phyloP scores from a whole-genome alignment of 2,888 invertebrate species.

The Sarcophaga caerulescens region DNA sequence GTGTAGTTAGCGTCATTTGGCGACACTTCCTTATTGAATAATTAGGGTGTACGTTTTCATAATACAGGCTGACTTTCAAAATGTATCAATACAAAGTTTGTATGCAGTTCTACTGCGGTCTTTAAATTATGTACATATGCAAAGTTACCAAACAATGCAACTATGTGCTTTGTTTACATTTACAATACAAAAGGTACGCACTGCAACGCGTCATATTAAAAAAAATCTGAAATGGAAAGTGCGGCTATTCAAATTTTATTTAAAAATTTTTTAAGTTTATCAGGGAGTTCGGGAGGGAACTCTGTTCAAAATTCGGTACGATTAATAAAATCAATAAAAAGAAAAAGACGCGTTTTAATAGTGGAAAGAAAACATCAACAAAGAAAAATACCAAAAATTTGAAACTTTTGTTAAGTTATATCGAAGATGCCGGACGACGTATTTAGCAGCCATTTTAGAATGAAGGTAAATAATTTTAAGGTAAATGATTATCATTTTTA shows the following conservation, averaged over 20 bases:
- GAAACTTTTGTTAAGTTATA: too few species aligned
- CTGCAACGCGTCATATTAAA: neutral
- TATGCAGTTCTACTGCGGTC: neutral
- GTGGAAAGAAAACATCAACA: too few species aligned
- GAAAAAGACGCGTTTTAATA: too few species aligned
- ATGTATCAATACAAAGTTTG: neutral
- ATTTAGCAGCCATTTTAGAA: neutral
- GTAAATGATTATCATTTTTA: neutral
- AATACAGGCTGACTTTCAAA: neutral
- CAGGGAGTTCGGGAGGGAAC: neutral
- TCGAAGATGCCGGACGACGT: neutral
- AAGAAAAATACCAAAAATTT: too few species aligned
- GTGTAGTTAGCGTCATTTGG: too few species aligned
- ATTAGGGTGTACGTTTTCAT: too few species aligned
- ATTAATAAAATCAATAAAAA: too few species aligned
- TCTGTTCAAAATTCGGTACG: neutral
- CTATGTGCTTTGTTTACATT: conserved; percentile 1
- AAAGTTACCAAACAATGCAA: neutral
- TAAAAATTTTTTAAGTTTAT: neutral
- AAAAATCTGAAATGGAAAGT: neutral
- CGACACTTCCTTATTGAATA: too few species aligned
- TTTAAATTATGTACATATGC: neutral
- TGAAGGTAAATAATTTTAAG: neutral
- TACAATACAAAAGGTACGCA: neutral
- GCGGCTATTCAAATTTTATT: neutral